A percentile compares a stretch with the other conserved stretches of the same genome.
Evolutionary conservation across 1,140 invertebrate species (phyloP).

Genomic region (Drepana arcuata): DNA sequence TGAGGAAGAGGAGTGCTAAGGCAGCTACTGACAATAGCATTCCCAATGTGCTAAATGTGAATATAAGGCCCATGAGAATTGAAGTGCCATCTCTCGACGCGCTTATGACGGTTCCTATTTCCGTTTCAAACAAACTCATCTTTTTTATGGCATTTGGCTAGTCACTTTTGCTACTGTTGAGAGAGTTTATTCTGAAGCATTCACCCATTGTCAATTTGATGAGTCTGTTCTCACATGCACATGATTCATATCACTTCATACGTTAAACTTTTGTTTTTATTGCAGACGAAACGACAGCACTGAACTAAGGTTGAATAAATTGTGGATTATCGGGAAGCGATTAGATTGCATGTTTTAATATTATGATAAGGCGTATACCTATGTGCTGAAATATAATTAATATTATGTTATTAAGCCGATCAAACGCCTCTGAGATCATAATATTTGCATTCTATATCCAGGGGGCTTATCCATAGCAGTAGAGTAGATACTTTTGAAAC

Average conservation of each 20-base stretch:
- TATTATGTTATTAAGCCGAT: conserved; percentile 3
- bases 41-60: conserved; percentile 30
- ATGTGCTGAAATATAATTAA: too few species aligned
- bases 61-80: conserved; percentile 11
- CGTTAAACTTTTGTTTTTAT: not conserved
- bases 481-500: too few species aligned
- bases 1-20: conserved; percentile 31
- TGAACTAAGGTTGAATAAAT: too few species aligned
- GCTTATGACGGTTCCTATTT: conserved; percentile 4
- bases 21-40: conserved; percentile 27
- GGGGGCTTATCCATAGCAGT: too few species aligned
- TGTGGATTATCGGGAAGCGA: conserved; percentile 9
- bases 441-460: too few species aligned
- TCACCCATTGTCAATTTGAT: not conserved
- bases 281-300: not conserved
- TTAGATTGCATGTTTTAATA: conserved; percentile 18
- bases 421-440: conserved; percentile 9
- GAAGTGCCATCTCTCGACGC: conserved; percentile 5
- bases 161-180: not conserved
- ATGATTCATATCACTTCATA: not conserved
- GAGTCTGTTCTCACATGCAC: not conserved
- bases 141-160: not conserved
- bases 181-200: not conserved
- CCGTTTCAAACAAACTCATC: conserved; percentile 5
- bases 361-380: conserved; percentile 6